Base-by-base conservation (phyloP, 2,888 invertebrate species). In the Crocallis elinguaria region DNA sequence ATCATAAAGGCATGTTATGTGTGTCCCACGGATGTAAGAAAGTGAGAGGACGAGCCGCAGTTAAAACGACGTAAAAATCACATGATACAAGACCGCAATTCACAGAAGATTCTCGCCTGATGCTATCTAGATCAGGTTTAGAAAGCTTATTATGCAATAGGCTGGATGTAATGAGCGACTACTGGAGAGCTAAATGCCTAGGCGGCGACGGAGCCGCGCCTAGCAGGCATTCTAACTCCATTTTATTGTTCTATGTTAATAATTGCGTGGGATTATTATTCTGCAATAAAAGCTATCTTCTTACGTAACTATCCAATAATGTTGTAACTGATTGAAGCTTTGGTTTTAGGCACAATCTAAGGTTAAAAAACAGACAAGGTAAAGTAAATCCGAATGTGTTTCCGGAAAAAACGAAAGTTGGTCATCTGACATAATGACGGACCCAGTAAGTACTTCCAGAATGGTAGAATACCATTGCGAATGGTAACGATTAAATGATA, bases 41-140 rank as follows among this genome's bases (percentile, higher is more conserved):
- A 88, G 87, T 86, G 86, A 88, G 86, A 86, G 87, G 84, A 76
- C 62, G 32, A 52, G 8, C n/a, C 19, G n/a, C 63, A 70, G 39
- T 49, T 62, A 46, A 61, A 44, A 36, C 29, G 54, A 48, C 43
- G 42, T 60, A 57, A 58, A 48, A 67, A 60, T 60, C 64, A 62
- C 55, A 58, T 63, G 59, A 44, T 61, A 41, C 29, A 35, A 30
- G 35, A 33, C 33, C 33, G 45, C 14, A 39, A 36, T 39, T 55
- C 29, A 23, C 49, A 41, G 42, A 37, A 51, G 44, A 62, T 46
- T 43, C 53, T 35, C 9, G 42, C 13, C 53, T 57, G 59, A 68
- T 58, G 53, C 41, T 48, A 55, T 57, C 55, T 51, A 45, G 54
- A 61, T 46, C 50, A 33, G 38, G 50, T 61, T 67, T 71, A 67